Conservation (phyloP, 2,113 vertebrate genomes). For the Spheniscus mendiculus region DNA sequence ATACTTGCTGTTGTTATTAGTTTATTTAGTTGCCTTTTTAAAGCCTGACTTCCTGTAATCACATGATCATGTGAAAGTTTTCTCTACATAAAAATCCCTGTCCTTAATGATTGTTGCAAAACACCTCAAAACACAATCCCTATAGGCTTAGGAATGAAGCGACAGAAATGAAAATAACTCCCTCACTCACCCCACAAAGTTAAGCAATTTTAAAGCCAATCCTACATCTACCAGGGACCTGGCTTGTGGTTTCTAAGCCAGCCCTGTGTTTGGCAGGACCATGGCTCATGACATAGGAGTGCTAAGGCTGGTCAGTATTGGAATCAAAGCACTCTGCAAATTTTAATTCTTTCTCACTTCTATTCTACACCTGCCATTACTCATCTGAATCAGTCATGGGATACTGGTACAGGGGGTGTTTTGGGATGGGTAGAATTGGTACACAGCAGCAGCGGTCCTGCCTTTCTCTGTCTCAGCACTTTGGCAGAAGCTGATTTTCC, state of each 20-base stretch:
- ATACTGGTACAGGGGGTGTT: neutral
- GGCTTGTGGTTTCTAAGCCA: neutral
- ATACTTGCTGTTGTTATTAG: neutral
- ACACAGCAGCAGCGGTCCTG: neutral
- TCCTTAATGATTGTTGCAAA: neutral
- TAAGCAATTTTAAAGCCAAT: conserved; percentile 13
- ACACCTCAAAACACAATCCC: neutral
- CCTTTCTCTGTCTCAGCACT: conserved; percentile 26
- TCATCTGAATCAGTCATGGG: neutral
- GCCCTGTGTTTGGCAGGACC: neutral
- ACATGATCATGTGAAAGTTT: neutral
- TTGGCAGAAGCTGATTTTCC: conserved; percentile 1
- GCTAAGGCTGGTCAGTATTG: neutral
- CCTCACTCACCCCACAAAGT: neutral
- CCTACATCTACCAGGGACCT: neutral
- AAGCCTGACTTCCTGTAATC: neutral
- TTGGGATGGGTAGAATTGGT: neutral
- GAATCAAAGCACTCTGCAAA: neutral
- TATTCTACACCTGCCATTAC: neutral
- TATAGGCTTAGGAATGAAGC: neutral
- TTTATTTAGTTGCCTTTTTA: conserved; percentile 4
- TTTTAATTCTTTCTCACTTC: conserved; percentile 29
- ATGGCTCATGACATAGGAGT: neutral
- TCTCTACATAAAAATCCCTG: neutral
- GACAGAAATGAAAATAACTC: neutral